phyloP scores from a whole-genome alignment of 2,113 vertebrate genomes.

The Cochlearius cochlearius region DNA sequence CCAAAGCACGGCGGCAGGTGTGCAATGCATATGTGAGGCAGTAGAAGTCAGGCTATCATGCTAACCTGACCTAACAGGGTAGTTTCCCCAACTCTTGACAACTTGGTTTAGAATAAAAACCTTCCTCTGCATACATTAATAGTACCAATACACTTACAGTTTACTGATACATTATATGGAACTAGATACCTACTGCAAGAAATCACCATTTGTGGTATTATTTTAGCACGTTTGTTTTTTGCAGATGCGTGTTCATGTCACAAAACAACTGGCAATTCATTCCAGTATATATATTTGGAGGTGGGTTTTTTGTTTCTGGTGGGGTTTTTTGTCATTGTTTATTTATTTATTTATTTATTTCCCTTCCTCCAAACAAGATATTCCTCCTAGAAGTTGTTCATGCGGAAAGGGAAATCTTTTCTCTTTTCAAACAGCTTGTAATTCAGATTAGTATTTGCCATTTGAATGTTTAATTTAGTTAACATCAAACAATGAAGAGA shows the following conservation, averaged over 20 bases:
- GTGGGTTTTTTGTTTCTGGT: not conserved
- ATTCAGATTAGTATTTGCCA: not conserved
- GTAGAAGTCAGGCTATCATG: not conserved
- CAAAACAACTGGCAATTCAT: not conserved
- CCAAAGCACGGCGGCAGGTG: not conserved
- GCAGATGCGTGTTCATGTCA: not conserved
- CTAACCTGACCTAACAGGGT: not conserved
- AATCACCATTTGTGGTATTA: not conserved
- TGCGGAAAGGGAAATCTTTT: not conserved
- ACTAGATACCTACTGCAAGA: not conserved
- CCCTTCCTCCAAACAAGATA: not conserved
- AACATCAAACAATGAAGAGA: not conserved
- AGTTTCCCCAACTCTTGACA: not conserved
- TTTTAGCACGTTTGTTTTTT: not conserved
- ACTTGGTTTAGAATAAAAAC: not conserved
- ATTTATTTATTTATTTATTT: not conserved
- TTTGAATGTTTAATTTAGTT: not conserved
- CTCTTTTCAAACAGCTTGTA: not conserved
- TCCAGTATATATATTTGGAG: not conserved
- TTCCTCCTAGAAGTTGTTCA: not conserved
- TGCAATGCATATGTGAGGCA: not conserved
- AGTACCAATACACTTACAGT: not conserved
- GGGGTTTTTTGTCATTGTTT: not conserved
- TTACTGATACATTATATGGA: not conserved
- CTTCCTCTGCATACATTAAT: not conserved